Evolutionary conservation across 1,140 invertebrate genomes (phyloP), one percentile per base, ranked within the genome.

Genomic region (Drosophila gunungcola): DNA sequence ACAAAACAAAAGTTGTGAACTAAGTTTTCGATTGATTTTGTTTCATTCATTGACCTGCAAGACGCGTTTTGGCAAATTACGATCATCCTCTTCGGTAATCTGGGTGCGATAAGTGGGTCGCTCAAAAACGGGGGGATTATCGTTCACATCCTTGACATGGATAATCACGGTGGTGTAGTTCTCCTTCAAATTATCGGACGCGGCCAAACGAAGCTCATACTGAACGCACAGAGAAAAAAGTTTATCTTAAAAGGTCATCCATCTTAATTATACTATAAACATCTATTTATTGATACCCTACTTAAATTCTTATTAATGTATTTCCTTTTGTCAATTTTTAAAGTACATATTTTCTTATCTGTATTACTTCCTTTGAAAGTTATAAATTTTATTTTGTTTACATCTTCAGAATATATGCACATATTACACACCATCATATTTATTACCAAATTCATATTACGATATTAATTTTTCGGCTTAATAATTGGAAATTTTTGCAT

Each of bases 91-190:
- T 92, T 98, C 97, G 4, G 97, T 98, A 93, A 98, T 98, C 93
- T 98, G 97, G 7, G 97, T 98, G 84, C 97, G 95, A 93, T 98
- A 98, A 51, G 97, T 98, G 29, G 97, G 97, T 72, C 97, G 94
- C 93, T 98, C 97, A 93, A 98, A 98, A 61, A 97, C 96, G 2
- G 97, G 96, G 12, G 95, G 95, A 92, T 94, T 94, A 73, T 98
- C 97, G 93, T 98, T 98, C 51, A 98, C 97, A 91, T 98, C 97
- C 93, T 98, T 98, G 70, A 98, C 97, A 93, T 98, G 97, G 84
- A 98, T 98, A 78, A 98, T 97, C 39, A 98, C 97, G 6, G 96
- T 98, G 4, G 98, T 98, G 93, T 97, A 97, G 94, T 98, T 98
- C 93, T 98, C 97, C 93, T 98, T 98, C 83, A 98, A 94, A 94